Base-by-base conservation (phyloP, 2,888 invertebrate genomes). In the Masnerella sp. region DNA sequence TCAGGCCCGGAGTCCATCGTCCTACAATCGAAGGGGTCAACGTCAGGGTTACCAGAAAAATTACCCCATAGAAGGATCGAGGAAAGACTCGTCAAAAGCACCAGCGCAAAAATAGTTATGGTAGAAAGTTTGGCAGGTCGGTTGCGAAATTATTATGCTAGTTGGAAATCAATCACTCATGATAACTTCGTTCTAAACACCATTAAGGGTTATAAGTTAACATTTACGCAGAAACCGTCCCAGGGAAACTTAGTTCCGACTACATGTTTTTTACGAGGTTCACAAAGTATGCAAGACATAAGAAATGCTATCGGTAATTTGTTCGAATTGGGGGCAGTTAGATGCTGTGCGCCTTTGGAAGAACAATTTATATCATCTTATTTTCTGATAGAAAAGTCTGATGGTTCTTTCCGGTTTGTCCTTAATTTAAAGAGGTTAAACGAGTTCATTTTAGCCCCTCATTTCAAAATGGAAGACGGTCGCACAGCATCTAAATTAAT, bases 401-500 rank as follows among this genome's bases (percentile, higher is more conserved):
- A 49, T 11, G 49, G 49, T 9, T n/a, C 45, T 5, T 49, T 12
- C 5, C 32, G 34, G 12, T 49, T 49, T 20, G 34, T 49, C 1
- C 8, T 45, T 34, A 36, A 58, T 25, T 25, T 45, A 14, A 45
- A 45, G 17, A 45, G 28, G n/a, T 11, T 49, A 11, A 34, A 49
- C 34, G 11, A 49, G 15, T 49, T 49, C 20, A 7, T 49, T 11
- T 2, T 14, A 14, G 14, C 45, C 5, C 2, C 20, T 5, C 49
- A 49, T 49, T 49, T 49, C 18, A 32, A 49, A 18, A 49, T 49
- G 32, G 49, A 49, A 32, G 34, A 49, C 11, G 32, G 34, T 5
- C 18, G 34, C 18, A 49, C 17, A 32, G 49, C 5, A 7, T n/a
- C 34, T n/a, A 49, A 49, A 18, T 18, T 49, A 3, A 5, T 49